Evolutionary conservation across 37 sponge, comb jelly and placozoan species (phyloP).

Genomic region (Bolinopsis microptera): DNA sequence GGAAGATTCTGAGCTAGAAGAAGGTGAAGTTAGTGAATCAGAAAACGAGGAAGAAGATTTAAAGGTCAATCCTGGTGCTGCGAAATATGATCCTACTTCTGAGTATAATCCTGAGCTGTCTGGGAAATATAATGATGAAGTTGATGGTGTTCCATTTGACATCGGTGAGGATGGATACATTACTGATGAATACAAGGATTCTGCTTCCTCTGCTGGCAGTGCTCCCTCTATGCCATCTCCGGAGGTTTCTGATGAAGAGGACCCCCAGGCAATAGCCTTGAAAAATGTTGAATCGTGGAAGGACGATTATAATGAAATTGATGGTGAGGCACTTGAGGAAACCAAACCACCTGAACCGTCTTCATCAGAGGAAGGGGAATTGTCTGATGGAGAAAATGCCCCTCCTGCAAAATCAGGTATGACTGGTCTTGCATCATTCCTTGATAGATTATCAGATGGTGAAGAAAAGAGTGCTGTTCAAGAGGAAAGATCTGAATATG

Average conservation of each 20-base stretch:
- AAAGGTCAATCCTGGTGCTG: background rate
- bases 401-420: background rate
- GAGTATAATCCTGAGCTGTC: background rate
- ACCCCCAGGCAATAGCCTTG: constrained; percentile 5
- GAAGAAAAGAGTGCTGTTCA: background rate
- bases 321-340: constrained; percentile 30
- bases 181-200: constrained; percentile 41
- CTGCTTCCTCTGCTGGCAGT: background rate
- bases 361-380: constrained; percentile 7
- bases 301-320: constrained; percentile 9
- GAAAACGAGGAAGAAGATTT: background rate
- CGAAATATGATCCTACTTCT: background rate
- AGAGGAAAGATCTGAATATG: background rate
- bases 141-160: constrained; percentile 46
- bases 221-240: constrained; percentile 6
- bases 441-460: constrained; percentile 44
- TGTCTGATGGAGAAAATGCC: constrained; percentile 24
- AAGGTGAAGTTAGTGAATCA: constrained; percentile 58
- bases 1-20: constrained; percentile 47
- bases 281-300: constrained; percentile 34
- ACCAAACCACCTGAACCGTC: background rate
- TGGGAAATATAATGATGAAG: background rate
- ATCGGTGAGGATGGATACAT: constrained; percentile 13
- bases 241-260: constrained; percentile 60
- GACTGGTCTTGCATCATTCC: constrained; percentile 44